These are phyloP conservation scores for Mohoua ochrocephala DNA, from an alignment of 2,113 vertebrate genomes.

Conservation along the genomic window DNA sequence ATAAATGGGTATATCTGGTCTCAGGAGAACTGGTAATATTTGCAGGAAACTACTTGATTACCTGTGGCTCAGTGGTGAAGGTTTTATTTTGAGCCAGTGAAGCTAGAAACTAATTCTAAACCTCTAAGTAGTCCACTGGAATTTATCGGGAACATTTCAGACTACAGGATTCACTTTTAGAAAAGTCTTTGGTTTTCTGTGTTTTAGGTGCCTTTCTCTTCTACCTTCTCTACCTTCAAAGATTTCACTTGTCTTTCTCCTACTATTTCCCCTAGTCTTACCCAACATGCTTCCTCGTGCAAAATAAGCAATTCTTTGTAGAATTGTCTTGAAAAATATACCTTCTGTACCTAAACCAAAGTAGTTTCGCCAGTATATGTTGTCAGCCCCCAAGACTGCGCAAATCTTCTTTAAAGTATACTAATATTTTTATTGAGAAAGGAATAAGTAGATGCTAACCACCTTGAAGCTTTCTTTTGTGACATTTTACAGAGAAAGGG, in stretches of 20 bases:
- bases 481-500: not conserved
- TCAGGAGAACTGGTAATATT: not conserved
- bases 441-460: not conserved
- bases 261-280: not conserved
- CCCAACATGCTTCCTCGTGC: not conserved
- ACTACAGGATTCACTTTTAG: not conserved
- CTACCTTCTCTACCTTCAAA: not conserved
- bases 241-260: not conserved
- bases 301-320: not conserved
- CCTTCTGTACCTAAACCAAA: not conserved
- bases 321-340: not conserved
- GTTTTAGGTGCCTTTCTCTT: not conserved
- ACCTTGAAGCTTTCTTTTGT: not conserved
- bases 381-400: not conserved
- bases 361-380: not conserved
- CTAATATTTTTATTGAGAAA: not conserved
- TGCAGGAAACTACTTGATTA: not conserved
- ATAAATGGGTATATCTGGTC: not conserved
- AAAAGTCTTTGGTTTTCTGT: not conserved
- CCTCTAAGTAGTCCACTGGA: not conserved
- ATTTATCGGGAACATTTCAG: not conserved
- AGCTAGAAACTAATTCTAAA: not conserved
- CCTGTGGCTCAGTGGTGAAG: not conserved
- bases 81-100: not conserved
- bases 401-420: not conserved